Evolutionary conservation across 2,797 vertebrate species (phyloP).

Genomic region (Sandelia bainsii): DNA sequence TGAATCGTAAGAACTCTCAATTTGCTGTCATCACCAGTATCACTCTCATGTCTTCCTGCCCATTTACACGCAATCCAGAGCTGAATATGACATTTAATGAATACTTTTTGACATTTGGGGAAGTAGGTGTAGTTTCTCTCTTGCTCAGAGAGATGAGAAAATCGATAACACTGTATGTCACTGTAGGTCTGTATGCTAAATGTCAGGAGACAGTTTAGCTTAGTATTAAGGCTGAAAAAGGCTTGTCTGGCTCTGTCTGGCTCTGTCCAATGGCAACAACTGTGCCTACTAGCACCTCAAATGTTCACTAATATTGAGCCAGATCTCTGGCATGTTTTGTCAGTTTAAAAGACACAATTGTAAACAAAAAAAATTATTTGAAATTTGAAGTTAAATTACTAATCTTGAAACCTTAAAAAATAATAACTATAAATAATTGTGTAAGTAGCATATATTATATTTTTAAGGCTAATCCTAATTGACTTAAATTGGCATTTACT

Average conservation of each 20-base stretch:
- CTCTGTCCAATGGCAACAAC: background rate
- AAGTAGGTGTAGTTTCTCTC: background rate
- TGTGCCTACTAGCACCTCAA: background rate
- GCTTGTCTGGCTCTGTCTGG: background rate
- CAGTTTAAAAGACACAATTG: no score
- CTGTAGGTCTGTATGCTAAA: background rate
- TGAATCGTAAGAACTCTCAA: background rate
- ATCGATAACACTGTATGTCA: background rate
- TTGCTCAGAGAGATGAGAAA: background rate
- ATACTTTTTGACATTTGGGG: background rate
- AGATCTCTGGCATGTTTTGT: no score
- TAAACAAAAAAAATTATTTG: no score
- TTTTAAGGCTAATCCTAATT: no score
- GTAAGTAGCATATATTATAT: no score
- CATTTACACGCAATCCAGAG: background rate
- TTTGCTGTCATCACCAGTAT: background rate
- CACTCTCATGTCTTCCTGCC: background rate
- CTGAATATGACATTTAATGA: conserved; percentile 1
- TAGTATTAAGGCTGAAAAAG: background rate
- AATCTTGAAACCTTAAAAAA: no score
- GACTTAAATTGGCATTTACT: no score
- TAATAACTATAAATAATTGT: no score
- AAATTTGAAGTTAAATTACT: no score
- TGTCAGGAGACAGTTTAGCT: background rate
- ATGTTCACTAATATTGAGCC: background rate